These are phyloP conservation scores for Harlomillsia oculata DNA, from an alignment of 1,140 invertebrate genomes.

Conservation along the genomic window DNA sequence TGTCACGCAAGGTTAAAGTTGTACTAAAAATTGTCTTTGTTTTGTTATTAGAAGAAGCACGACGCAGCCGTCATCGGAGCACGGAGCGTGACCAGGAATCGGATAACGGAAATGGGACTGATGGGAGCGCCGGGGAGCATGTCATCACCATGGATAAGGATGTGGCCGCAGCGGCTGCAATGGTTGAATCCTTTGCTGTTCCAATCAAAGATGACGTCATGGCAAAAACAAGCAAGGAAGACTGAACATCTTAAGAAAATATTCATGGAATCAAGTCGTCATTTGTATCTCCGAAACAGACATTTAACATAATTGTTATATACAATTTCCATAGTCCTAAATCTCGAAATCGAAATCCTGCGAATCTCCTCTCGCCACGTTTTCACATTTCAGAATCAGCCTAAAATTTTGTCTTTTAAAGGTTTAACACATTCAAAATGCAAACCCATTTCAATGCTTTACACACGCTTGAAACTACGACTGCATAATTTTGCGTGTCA, in stretches of 20 bases:
- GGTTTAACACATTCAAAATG: background rate
- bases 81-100: constrained; percentile 6
- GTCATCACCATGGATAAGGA: background rate
- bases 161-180: background rate
- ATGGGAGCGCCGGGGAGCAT: constrained; percentile 16
- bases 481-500: too few relatives aligned
- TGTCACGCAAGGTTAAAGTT: too few relatives aligned
- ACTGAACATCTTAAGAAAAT: too few relatives aligned
- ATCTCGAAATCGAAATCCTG: too few relatives aligned
- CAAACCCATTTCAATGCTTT: too few relatives aligned
- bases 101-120: constrained; percentile 24
- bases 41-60: too few relatives aligned
- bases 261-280: background rate
- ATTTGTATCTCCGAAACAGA: background rate
- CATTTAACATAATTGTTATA: background rate
- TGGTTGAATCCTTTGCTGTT: background rate
- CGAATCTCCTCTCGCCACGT: background rate
- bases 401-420: background rate
- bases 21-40: background rate
- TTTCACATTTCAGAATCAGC: background rate
- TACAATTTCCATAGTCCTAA: too few relatives aligned
- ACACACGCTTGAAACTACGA: too few relatives aligned
- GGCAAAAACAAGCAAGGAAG: background rate
- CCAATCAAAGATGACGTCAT: background rate
- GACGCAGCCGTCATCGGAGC: background rate